Conservation (phyloP, 1,140 invertebrate genomes). For the Sesamia nonagrioides region DNA sequence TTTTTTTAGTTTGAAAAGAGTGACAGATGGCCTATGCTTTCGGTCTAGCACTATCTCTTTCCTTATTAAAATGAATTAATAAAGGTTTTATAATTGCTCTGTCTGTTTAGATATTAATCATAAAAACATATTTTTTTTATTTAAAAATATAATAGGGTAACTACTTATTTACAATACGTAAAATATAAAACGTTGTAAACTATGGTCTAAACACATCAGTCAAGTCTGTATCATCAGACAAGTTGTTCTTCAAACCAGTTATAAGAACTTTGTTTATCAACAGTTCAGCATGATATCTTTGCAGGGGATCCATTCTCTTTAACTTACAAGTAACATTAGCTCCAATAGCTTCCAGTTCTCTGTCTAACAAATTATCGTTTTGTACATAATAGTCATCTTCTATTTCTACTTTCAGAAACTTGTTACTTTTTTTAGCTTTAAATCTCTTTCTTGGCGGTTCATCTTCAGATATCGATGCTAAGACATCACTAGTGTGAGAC, state of each 20-base stretch:
- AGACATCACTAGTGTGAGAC: background rate
- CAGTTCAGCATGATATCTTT: conserved; percentile 49
- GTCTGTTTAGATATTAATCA: too few relatives aligned
- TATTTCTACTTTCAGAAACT: conserved; percentile 19
- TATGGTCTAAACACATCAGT: conserved; percentile 35
- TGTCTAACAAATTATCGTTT: conserved; percentile 29
- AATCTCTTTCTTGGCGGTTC: conserved; percentile 3
- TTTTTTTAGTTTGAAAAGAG: too few relatives aligned
- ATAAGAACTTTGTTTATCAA: conserved; percentile 53
- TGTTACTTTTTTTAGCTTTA: conserved; percentile 5
- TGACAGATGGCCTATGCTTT: too few relatives aligned
- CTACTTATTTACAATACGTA: background rate
- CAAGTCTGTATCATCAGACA: conserved; percentile 47
- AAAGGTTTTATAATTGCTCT: too few relatives aligned
- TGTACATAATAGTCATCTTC: conserved; percentile 10
- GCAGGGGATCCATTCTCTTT: conserved; percentile 47
- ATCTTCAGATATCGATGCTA: background rate
- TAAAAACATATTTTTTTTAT: background rate
- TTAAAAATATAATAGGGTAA: background rate
- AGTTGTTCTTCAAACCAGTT: conserved; percentile 47
- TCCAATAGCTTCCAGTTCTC: conserved; percentile 48
- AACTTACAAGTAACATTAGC: conserved; percentile 52
- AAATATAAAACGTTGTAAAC: too few relatives aligned
- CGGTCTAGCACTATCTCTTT: too few relatives aligned
- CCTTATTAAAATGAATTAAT: too few relatives aligned